These are phyloP conservation scores for Luscinia megarhynchos DNA, from an alignment of 2,797 vertebrate species.

Conservation along the genomic window DNA sequence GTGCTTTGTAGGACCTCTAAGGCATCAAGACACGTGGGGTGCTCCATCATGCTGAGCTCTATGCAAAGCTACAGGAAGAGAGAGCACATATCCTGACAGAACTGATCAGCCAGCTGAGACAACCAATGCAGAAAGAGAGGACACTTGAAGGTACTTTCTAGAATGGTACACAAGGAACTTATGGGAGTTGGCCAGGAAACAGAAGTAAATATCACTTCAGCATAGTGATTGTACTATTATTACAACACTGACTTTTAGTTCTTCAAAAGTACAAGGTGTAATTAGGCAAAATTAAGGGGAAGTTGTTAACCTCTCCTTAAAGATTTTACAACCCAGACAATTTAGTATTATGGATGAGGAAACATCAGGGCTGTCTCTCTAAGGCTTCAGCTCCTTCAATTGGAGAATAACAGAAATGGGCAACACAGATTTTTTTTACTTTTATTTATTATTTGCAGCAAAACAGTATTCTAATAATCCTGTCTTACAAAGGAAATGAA, in stretches of 20 bases:
- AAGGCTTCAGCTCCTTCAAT: background rate
- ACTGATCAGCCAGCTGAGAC: background rate
- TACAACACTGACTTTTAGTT: background rate
- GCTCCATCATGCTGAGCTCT: background rate
- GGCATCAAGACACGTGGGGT: background rate
- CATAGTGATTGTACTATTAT: background rate
- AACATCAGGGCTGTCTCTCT: background rate
- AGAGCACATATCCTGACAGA: background rate
- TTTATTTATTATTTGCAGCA: constrained; percentile 13
- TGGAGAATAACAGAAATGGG: background rate
- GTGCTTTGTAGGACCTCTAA: background rate
- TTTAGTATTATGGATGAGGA: background rate
- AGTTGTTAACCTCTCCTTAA: background rate
- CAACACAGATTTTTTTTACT: background rate
- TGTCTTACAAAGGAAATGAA: constrained; percentile 51
- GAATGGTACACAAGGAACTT: background rate
- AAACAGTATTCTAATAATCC: constrained; percentile 57
- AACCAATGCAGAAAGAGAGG: background rate
- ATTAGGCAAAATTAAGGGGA: background rate
- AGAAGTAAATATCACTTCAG: background rate
- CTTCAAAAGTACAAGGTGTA: background rate
- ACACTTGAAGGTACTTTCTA: background rate
- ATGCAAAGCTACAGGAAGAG: background rate
- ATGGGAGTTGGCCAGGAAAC: background rate
- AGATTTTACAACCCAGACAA: background rate